Conservation (phyloP, 1,140 invertebrate species). For the Paralvinella palmiformis region DNA sequence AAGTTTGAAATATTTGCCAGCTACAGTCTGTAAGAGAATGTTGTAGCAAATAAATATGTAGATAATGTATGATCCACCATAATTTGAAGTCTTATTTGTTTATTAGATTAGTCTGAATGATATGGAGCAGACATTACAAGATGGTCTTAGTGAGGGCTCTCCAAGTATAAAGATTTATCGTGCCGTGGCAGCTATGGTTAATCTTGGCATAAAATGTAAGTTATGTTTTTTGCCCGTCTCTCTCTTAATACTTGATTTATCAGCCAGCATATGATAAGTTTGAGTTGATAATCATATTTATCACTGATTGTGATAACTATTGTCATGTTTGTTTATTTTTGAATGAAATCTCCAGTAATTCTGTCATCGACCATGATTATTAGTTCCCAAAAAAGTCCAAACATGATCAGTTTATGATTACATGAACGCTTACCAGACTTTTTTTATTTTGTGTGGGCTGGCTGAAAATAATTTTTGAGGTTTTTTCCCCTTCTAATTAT, state of each 20-base stretch:
- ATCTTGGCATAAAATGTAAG: conserved; percentile 45
- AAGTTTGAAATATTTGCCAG: not conserved
- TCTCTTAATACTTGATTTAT: conserved; percentile 1
- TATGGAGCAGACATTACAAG: conserved; percentile 23
- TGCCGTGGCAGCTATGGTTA: conserved; percentile 46
- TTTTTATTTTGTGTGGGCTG: too few species aligned
- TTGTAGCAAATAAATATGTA: not conserved
- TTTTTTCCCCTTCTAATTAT: too few species aligned
- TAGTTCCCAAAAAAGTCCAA: conserved; percentile 46
- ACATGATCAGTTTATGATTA: too few species aligned
- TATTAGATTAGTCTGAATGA: not conserved
- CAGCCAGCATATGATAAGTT: not conserved
- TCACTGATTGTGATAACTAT: not conserved
- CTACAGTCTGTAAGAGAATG: not conserved
- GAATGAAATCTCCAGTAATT: conserved; percentile 35
- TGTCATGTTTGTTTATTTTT: not conserved
- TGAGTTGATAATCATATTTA: not conserved
- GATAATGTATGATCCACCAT: not conserved
- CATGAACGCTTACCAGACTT: too few species aligned
- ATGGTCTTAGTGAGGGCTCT: conserved; percentile 46
- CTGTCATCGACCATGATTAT: conserved; percentile 42
- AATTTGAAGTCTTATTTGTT: not conserved
- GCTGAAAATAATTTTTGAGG: too few species aligned
- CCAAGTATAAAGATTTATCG: conserved; percentile 44
- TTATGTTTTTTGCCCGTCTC: too few species aligned